phyloP scores from a whole-genome alignment of 2,888 invertebrate species.

The Psococerastis gibbosa region DNA sequence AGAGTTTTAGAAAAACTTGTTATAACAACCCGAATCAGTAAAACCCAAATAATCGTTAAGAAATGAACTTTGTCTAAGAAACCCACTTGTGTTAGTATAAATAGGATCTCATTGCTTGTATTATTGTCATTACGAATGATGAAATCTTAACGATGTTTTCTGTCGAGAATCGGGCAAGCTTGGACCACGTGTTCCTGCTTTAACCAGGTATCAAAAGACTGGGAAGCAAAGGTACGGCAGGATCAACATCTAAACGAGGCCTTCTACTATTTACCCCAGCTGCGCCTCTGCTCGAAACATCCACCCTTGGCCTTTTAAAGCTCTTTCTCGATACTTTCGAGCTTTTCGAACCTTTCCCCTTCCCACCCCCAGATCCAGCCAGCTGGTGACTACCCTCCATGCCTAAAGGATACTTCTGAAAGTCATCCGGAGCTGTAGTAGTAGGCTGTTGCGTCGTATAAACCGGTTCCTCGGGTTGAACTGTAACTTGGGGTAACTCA shows the following conservation, averaged over 20 bases:
- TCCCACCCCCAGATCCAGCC: background rate
- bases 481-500: background rate
- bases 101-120: too few species aligned
- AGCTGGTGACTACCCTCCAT: conserved; percentile 3
- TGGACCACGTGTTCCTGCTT: too few species aligned
- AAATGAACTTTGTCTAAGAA: too few species aligned
- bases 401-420: background rate
- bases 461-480: background rate
- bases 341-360: background rate
- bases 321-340: background rate
- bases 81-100: too few species aligned
- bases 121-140: too few species aligned
- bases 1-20: too few species aligned
- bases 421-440: background rate
- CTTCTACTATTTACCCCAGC: background rate
- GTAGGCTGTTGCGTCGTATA: background rate
- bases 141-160: too few species aligned
- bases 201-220: too few species aligned
- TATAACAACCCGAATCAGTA: too few species aligned
- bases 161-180: too few species aligned
- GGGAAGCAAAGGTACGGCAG: background rate
- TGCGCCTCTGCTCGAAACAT: background rate
- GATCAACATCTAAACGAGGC: background rate
- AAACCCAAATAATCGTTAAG: too few species aligned
- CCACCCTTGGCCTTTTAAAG: background rate